phyloP scores from a whole-genome alignment of 2,888 invertebrate genomes.

The Microchrysa polita region DNA sequence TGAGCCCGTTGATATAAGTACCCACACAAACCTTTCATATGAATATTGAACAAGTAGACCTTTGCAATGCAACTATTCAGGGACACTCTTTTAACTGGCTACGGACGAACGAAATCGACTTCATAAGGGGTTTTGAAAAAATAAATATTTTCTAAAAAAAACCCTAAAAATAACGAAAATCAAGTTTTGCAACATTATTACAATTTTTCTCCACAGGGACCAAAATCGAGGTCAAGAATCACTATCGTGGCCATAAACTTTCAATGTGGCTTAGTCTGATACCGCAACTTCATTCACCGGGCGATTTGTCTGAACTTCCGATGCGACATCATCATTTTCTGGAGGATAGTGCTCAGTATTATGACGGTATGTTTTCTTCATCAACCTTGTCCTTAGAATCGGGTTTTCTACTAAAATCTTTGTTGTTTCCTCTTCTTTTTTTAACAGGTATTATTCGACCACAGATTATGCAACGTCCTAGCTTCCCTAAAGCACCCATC shows the following conservation, averaged over 20 bases:
- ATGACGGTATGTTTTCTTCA: conserved; percentile 72
- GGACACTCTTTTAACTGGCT: no score
- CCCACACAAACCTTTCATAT: no score
- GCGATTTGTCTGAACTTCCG: conserved; percentile 78
- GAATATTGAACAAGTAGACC: no score
- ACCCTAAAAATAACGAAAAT: no score
- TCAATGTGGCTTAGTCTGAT: conserved; percentile 91
- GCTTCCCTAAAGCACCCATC: conserved; percentile 69
- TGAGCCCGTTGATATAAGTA: no score
- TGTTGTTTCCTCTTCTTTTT: conserved; percentile 43
- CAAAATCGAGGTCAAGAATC: conserved; percentile 83
- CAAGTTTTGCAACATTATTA: no score
- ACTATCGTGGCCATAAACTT: conserved; percentile 94
- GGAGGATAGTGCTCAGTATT: conserved; percentile 80
- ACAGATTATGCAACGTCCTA: conserved; percentile 75
- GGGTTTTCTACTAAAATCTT: no score
- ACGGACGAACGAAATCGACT: no score
- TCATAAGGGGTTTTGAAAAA: no score
- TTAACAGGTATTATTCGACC: conserved; percentile 77
- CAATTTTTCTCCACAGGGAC: conserved; percentile 67
- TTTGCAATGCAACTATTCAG: no score
- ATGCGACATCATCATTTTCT: conserved; percentile 90
- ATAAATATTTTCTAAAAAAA: no score
- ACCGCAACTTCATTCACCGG: conserved; percentile 88
- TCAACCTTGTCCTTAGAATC: not conserved